Conservation (phyloP, 2,888 invertebrate species). For the Trypoxylon attenuatum region DNA sequence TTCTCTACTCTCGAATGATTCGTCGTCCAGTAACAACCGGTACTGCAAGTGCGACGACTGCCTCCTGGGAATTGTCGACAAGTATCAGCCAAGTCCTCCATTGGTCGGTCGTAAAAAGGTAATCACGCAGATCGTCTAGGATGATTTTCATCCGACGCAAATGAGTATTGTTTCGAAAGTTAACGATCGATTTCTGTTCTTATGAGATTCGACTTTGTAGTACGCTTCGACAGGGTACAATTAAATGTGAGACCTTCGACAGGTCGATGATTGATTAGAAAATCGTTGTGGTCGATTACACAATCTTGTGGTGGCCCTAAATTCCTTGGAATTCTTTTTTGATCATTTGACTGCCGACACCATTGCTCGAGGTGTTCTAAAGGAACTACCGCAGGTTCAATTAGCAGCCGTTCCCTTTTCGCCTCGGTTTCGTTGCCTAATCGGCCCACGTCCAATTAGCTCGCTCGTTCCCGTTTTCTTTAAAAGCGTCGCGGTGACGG, state of each 20-base stretch:
- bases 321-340: constrained; percentile 17
- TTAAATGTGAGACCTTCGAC: constrained; percentile 25
- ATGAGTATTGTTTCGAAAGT: too few relatives aligned
- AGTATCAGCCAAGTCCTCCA: constrained; percentile 74
- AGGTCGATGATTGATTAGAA: constrained; percentile 34
- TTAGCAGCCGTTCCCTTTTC: constrained; percentile 35
- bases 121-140: too few relatives aligned
- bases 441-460: constrained; percentile 54
- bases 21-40: constrained; percentile 79
- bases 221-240: constrained; percentile 8
- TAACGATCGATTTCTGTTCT: neutral
- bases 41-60: constrained; percentile 91
- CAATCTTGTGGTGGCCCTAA: constrained; percentile 18
- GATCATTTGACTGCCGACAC: too few relatives aligned
- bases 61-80: constrained; percentile 87
- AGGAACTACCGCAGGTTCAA: constrained; percentile 15
- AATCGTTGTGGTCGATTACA: constrained; percentile 13
- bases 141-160: neutral
- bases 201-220: neutral
- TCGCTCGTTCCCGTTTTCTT: constrained; percentile 52
- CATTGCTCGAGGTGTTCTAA: too few relatives aligned
- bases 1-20: constrained; percentile 82
- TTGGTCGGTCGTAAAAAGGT: constrained; percentile 69
- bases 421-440: constrained; percentile 56
- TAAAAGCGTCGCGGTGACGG: constrained; percentile 20